phyloP scores from a whole-genome alignment of 64 coral and sea anemone species.

The Stylophora pistillata region DNA sequence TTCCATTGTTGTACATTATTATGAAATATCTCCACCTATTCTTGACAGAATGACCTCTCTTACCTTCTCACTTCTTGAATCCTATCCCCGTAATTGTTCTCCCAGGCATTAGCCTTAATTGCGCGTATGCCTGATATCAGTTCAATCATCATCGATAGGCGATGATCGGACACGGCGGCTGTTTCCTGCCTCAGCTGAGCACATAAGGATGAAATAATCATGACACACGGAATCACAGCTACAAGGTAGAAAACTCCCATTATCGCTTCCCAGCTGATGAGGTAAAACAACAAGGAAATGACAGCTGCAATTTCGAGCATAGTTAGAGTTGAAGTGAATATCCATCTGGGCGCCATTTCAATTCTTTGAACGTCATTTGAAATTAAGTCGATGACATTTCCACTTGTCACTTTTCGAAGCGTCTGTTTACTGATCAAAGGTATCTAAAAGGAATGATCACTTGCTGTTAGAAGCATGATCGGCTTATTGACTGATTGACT shows the following conservation, averaged over 20 bases:
- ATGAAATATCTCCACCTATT: not conserved
- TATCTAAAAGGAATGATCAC: not conserved
- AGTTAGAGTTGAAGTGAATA: not conserved
- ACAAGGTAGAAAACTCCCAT: constrained; percentile 13
- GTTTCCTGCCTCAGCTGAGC: constrained; percentile 28
- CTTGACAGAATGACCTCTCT: not conserved
- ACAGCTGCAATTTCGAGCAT: constrained; percentile 3
- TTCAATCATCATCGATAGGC: constrained; percentile 44
- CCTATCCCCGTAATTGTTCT: constrained; percentile 15
- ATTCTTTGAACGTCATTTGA: constrained; percentile 46
- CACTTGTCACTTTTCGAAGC: constrained; percentile 14
- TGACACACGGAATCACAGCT: not conserved
- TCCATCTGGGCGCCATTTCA: not conserved
- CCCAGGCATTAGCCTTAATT: constrained; percentile 53
- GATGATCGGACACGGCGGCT: constrained; percentile 22
- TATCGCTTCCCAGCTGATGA: constrained; percentile 33
- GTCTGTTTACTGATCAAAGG: constrained; percentile 7
- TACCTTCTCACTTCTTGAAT: constrained; percentile 29
- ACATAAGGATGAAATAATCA: not conserved
- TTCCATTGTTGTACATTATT: no score
- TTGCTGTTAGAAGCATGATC: not conserved
- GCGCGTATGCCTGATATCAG: constrained; percentile 50
- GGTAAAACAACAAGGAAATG: not conserved
- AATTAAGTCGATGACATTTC: constrained; percentile 35
- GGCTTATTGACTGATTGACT: no score